Evolutionary conservation across 2,888 invertebrate genomes (phyloP), one percentile per base, ranked within the genome.

Genomic region (Cerceris ruficornis): DNA sequence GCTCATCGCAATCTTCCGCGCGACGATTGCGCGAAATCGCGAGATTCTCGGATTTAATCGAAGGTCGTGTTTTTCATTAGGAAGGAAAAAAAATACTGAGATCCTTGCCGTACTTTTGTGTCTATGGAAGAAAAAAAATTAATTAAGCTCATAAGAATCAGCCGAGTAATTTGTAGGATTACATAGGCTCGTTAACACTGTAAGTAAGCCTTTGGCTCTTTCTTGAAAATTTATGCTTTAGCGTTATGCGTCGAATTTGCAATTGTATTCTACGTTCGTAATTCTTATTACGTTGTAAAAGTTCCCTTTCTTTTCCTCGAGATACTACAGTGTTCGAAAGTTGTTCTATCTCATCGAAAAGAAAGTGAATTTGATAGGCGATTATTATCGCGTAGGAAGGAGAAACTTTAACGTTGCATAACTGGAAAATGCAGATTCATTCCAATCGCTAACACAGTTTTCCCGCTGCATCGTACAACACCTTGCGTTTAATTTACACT

Each of bases 71-170:
- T 57, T 75, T 57, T 50, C 59, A 42, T 61, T 43, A 46, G 11
- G 9, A 9, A 17, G 50, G n/a, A 6, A 39, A n/a, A 13, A 17
- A 15, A 17, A 65, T 49, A 49, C 41, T 0, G 11, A 39, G 15
- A 9, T 68, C 52, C 43, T 52, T 46, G 17, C 52, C 49, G 17
- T 69, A 62, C 69, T 58, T 71, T 62, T 49, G 58, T 64, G 76
- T 77, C 65, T 50, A 55, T 76, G 15, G 54, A 74, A 81, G 62
- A 59, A 83, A 83, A 69, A 74, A 72, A 73, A 78, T 78, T 75
- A 83, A 41, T 11, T 28, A 69, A 83, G 62, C 75, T 73, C 73
- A 80, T 49, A 46, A 52, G 70, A 79, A 58, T 58, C 57, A 77
- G 68, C 62, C 76, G 72, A 74, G 62, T 77, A 70, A 72, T 46